Base-by-base conservation (phyloP, 2,888 invertebrate genomes). In the Drosophila yooni region DNA sequence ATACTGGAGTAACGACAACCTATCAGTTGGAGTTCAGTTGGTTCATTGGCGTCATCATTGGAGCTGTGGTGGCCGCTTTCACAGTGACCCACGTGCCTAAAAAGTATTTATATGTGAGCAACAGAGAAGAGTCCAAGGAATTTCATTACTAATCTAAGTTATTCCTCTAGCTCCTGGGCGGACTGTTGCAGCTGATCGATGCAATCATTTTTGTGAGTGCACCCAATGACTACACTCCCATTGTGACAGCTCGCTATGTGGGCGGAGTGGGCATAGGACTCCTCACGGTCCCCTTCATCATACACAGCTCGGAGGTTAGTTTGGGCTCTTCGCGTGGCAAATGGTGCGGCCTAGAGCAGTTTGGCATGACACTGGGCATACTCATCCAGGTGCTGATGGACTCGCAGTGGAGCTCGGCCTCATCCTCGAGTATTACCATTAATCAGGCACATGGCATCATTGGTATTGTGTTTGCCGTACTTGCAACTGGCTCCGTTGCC, bases 21-120 rank as follows among this genome's bases (percentile, higher is more conserved):
- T 21, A 53, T 18, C 83, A 91, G 56, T 82, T 89, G 34, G 69
- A 76, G 18, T 87, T 68, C 62, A 84, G 86, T 56, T 92, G 92
- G 92, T 91, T 92, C 36, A 76, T 92, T 48, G 92, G 90, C 1
- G 81, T 91, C 15, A 88, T 91, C 10, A 81, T 84, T 46, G 92
- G 92, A 31, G 79, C 84, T 5, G 66, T 91, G 15, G 43, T 91
- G 0, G 70, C 89, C 1, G 75, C 83, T 2, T 36, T 81, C 2
- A 60, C 85, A 0, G 75, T 82, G 3, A 67, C 79, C 27, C 67
- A 73, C 10, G 25, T 78, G 5, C 83, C 85, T n/a, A 92, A 83
- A 62, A 69, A 53, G 7, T 60, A 56, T 1, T 57, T 88, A 21
- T 86, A 86, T 74, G 86, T 86, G 21, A 70, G 81, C 66, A 7